Conservation (phyloP, 2,888 invertebrate genomes). For the Machimus atricapillus region DNA sequence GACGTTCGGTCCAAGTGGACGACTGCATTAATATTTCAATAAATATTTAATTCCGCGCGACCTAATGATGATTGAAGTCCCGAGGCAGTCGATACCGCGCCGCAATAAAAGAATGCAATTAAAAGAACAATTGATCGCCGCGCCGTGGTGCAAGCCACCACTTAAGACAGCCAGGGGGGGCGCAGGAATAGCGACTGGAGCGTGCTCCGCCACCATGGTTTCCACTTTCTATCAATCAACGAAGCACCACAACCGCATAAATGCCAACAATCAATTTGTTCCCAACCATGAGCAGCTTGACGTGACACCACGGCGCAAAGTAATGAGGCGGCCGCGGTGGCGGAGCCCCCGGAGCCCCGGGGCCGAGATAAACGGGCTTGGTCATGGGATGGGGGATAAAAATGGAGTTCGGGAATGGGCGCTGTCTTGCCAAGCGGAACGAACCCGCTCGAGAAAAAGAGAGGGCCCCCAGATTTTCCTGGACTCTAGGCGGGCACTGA, state of each 20-base stretch:
- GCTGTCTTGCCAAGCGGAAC: not conserved
- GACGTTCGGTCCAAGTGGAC: not conserved
- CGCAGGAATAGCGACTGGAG: not conserved
- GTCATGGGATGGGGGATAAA: not conserved
- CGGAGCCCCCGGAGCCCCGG: not conserved
- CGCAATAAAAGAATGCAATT: not conserved
- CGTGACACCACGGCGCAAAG: slow-evolving; percentile 1
- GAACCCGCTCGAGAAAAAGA: not conserved
- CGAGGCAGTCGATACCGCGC: not conserved
- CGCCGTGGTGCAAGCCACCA: not conserved
- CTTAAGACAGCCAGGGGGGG: not conserved
- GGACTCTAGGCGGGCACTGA: not conserved
- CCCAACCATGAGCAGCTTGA: slow-evolving; percentile 8
- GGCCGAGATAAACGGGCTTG: not conserved
- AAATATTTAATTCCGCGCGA: not conserved
- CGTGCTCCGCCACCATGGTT: not conserved
- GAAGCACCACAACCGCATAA: not conserved
- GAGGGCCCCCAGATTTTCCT: not conserved
- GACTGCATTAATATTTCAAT: not conserved
- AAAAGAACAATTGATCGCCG: not conserved
- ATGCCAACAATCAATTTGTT: slow-evolving; percentile 12
- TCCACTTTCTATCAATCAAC: not conserved
- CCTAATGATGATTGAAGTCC: not conserved
- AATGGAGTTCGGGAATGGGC: not conserved
- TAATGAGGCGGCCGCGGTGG: slow-evolving; percentile 1